Evolutionary conservation across 2,888 invertebrate species (phyloP), one percentile per base, ranked within the genome.

Genomic region (Amitus sp.): DNA sequence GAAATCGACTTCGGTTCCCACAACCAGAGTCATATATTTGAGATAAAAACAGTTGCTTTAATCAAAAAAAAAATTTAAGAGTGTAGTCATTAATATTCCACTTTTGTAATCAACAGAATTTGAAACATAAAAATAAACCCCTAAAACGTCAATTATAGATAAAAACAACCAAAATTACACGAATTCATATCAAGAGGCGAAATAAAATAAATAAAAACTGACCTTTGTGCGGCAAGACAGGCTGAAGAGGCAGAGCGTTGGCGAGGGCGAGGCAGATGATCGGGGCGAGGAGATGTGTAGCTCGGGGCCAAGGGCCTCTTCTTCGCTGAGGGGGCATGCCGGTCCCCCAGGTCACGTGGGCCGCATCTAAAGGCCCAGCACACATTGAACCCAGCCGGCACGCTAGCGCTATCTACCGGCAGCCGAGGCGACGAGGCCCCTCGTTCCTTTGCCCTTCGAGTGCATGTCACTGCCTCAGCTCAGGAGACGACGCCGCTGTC

Each of bases 181-280:
- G 23, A n/a, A n/a, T 23, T 23, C 23, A 7, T 33, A 3, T 12
- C 33, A n/a, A 33, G 33, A n/a, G n/a, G n/a, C n/a, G n/a, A n/a
- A 3, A n/a, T 33, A 9, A 12, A 33, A 33, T 33, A 33, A 6
- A 3, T 9, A 33, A 3, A n/a, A 55, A 71, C 76, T 77, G 68
- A 78, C 78, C 78, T 73, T 55, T 63, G 55, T 78, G 74, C 45
- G 77, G 77, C 28, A 71, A 70, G 45, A 67, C 47, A 10, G 79
- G 79, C 60, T 77, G 78, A 47, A 80, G 68, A 37, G 79, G 79
- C 69, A 76, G 71, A 52, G 73, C 75, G 58, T 68, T 62, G 58
- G 69, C 73, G 62, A 72, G 67, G 55, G 65, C 66, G 47, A 71
- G 48, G 60, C 65, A 68, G 34, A 70, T 61, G 53, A 70, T 57